Evolutionary conservation across 2,113 vertebrate species (phyloP).

Genomic region (Gracilinanus agilis): DNA sequence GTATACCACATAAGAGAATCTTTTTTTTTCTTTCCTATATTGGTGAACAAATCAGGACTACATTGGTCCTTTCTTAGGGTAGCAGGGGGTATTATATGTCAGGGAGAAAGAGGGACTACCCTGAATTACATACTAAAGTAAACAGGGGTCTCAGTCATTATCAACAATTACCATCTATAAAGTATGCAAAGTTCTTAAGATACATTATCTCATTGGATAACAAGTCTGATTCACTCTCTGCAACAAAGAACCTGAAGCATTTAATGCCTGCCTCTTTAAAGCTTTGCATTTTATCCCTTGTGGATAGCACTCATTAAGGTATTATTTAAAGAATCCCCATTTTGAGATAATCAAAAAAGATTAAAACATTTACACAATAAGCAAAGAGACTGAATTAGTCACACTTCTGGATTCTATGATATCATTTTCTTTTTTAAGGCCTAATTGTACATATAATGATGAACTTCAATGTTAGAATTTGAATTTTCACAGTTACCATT

Average conservation of each 20-base stretch:
- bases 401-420: constrained; percentile 60
- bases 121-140: constrained; percentile 64
- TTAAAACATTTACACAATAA: constrained; percentile 61
- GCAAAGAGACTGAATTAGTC: constrained; percentile 76
- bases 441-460: constrained; percentile 68
- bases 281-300: constrained; percentile 69
- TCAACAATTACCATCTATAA: not conserved
- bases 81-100: constrained; percentile 29
- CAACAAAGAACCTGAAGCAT: constrained; percentile 59
- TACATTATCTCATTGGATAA: constrained; percentile 28
- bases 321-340: constrained; percentile 74
- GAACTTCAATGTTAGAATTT: constrained; percentile 63
- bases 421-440: constrained; percentile 50
- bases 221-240: constrained; percentile 60
- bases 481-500: constrained; percentile 57
- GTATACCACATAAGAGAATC: constrained; percentile 58
- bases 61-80: constrained; percentile 27
- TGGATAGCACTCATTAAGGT: constrained; percentile 73
- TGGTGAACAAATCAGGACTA: not conserved
- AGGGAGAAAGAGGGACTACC: constrained; percentile 33
- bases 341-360: constrained; percentile 77
- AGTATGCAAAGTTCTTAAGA: not conserved
- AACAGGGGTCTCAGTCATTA: constrained; percentile 27
- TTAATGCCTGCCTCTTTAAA: constrained; percentile 67
- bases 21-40: constrained; percentile 52